phyloP scores from a whole-genome alignment of 1,140 invertebrate species.

The Cephus cinctus region DNA sequence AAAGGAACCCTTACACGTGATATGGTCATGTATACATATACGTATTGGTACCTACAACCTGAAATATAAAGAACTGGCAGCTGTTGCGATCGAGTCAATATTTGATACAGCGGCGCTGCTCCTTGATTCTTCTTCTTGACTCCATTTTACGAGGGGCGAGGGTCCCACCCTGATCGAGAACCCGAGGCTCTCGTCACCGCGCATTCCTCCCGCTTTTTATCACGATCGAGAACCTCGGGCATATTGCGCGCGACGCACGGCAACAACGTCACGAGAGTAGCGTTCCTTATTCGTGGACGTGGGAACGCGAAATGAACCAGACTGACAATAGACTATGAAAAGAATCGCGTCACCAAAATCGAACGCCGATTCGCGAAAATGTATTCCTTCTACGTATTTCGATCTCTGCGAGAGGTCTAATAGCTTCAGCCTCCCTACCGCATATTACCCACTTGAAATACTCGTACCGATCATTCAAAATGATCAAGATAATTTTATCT shows the following conservation, averaged over 20 bases:
- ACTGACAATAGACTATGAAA: too few species aligned
- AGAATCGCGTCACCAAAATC: too few species aligned
- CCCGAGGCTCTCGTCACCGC: conserved; percentile 24
- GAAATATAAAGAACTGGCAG: conserved; percentile 3
- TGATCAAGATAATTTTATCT: not conserved
- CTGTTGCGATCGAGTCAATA: conserved; percentile 37
- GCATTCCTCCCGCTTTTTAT: conserved; percentile 49
- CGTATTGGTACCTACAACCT: too few species aligned
- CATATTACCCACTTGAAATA: not conserved
- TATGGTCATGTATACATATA: too few species aligned
- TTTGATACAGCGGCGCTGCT: conserved; percentile 41
- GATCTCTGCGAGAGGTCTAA: too few species aligned
- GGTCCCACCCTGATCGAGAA: conserved; percentile 35
- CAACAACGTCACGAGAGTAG: not conserved
- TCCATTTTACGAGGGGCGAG: conserved; percentile 34
- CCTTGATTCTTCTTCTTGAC: too few species aligned
- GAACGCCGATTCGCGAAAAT: conserved; percentile 27
- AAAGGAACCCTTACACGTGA: too few species aligned
- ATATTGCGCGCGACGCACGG: not conserved
- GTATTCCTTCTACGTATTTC: too few species aligned
- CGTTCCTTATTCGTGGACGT: not conserved
- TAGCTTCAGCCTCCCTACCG: too few species aligned
- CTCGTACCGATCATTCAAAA: not conserved
- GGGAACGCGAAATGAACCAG: too few species aligned
- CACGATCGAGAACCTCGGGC: not conserved